These are phyloP conservation scores for Osmoderma eremita DNA, from an alignment of 2,888 invertebrate genomes.

Conservation along the genomic window DNA sequence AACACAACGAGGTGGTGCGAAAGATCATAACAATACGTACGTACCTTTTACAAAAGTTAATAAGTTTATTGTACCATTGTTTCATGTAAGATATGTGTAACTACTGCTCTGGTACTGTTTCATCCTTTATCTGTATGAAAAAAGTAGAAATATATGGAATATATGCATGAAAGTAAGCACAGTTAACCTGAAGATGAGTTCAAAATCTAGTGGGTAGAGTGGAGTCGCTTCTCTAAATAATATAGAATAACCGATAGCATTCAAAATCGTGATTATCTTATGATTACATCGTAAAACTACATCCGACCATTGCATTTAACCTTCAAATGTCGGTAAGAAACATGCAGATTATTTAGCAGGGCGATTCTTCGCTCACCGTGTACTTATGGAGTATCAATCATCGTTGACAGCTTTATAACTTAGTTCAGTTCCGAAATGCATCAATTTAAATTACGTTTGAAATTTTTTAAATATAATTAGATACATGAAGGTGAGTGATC, in stretches of 20 bases:
- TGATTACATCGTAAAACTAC: slow-evolving; percentile 55
- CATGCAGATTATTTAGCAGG: slow-evolving; percentile 22
- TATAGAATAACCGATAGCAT: slow-evolving; percentile 45
- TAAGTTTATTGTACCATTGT: too few species aligned
- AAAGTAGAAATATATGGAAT: too few species aligned
- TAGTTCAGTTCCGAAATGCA: slow-evolving; percentile 57
- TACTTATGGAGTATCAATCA: slow-evolving; percentile 59
- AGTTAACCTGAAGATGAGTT: too few species aligned
- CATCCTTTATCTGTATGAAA: too few species aligned
- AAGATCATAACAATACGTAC: too few species aligned
- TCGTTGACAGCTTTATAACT: slow-evolving; percentile 59
- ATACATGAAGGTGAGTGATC: slow-evolving; percentile 53
- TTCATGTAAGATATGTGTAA: too few species aligned
- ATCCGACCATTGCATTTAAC: slow-evolving; percentile 42
- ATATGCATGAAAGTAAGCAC: too few species aligned
- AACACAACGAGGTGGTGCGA: too few species aligned
- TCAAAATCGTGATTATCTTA: slow-evolving; percentile 52
- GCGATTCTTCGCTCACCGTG: slow-evolving; percentile 50
- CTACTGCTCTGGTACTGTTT: too few species aligned
- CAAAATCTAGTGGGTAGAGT: slow-evolving; percentile 19
- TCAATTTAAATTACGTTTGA: slow-evolving; percentile 58
- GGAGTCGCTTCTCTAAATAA: slow-evolving; percentile 41
- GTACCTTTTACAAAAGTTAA: too few species aligned
- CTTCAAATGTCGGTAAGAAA: neutral
- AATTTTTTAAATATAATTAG: slow-evolving; percentile 59